Evolutionary conservation across 2,888 invertebrate species (phyloP), one percentile per base, ranked within the genome.

Genomic region (Parthenolecanium corni): DNA sequence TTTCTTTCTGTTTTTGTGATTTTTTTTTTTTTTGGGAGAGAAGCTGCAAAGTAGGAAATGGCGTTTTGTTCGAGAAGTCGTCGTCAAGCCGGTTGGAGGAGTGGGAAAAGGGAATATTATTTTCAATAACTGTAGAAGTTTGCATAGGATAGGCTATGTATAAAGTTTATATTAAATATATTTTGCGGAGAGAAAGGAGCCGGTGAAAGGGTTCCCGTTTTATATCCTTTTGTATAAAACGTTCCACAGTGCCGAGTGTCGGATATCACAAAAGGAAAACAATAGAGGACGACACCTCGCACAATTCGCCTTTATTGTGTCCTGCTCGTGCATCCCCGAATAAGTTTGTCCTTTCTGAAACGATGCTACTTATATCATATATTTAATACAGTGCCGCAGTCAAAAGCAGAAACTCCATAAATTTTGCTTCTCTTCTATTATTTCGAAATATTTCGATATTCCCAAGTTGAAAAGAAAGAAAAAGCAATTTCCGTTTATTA

Each of bases 301-400:
- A 61, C 61, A 51, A 51, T 61, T 61, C 61, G 49, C 61, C 49
- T 61, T 61, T 61, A 61, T 61, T 61, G 61, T 61, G 61, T 61
- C 61, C 61, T 61, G 61, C 61, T 61, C 61, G 49, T 51, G 61
- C 61, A 18, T 51, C 49, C 61, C 61, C 61, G 61, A 61, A 40
- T 40, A 61, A 61, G 61, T 61, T 61, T 61, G 61, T 61, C 61
- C 49, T 61, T 31, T 31, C 21, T 40, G 61, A 61, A 61, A 61
- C 61, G 61, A 61, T 61, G 51, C 61, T 51, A 61, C 61, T 61
- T 61, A 61, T 61, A 61, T 61, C 61, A 61, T 61, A 61, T 61
- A 61, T 61, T 61, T 61, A 61, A 61, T 61, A 61, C 61, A 61
- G 61, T 61, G 61, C 61, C 51, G 61, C 61, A 61, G 61, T 61